Evolutionary conservation across 2,113 vertebrate species (phyloP), one percentile per base, ranked within the genome.

Genomic region (Lepisosteus oculatus): DNA sequence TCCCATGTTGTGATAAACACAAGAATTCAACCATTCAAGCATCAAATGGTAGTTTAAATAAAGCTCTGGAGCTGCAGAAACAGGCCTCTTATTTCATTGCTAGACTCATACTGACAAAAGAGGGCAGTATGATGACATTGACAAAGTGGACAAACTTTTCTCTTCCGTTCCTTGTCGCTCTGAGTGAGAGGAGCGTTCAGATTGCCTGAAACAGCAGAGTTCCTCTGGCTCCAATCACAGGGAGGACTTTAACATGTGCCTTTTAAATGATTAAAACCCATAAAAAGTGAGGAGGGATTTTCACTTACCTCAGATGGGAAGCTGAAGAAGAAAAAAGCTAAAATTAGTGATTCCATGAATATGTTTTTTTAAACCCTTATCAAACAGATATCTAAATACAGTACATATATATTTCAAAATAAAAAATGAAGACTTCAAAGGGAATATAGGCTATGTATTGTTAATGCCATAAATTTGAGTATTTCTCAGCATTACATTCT

Each of bases 111-210:
- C 88, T 85, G 85, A 88, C 87, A 90, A 92, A 89, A 91, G 90
- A 91, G 86, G 90, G 91, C 88, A 90, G 88, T 88, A 83, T 90
- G 85, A 91, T 89, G 81, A 89, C 88, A 88, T 83, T 86, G 82
- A 86, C 85, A 80, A 77, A 85, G 81, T 89, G 85, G 87, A 88
- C 78, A 85, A 88, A 88, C 82, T 88, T 88, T 84, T 74, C 77
- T 79, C 74, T 71, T 29, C 69, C 45, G 41, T 61, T 71, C 9
- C 43, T 51, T 67, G 68, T 73, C 76, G 73, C 70, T 67, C 71
- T 14, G 11, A 8, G 65, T 57, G 67, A 56, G 45, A 65, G 43
- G 8, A 41, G 14, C n/a, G 66, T 45, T 61, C 65, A 59, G 55
- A 67, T 72, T 43, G 71, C 65, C 65, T 65, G 43, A 41, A 72